These are phyloP conservation scores for Sturmia bella DNA, from an alignment of 2,888 invertebrate genomes.

Conservation along the genomic window DNA sequence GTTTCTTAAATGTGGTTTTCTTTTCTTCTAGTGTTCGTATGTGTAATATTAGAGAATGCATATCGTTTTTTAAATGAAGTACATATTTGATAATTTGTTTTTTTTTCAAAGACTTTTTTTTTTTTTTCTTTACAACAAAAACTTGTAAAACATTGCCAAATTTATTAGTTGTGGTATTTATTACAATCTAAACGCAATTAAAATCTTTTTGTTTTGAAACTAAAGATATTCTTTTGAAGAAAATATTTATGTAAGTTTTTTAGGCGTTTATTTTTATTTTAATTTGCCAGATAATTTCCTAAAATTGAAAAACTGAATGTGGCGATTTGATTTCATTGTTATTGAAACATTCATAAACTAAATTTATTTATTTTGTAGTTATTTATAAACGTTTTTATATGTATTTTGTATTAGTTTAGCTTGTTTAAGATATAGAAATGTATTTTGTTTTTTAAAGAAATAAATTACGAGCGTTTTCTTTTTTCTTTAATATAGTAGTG, in stretches of 20 bases:
- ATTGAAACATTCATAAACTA: neutral
- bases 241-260: too few relatives aligned
- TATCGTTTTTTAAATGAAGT: constrained; percentile 20
- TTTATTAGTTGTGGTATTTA: neutral
- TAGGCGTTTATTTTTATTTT: neutral
- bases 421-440: constrained; percentile 36
- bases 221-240: neutral
- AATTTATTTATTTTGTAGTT: neutral
- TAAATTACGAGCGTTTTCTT: constrained; percentile 60
- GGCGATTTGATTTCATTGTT: constrained; percentile 1
- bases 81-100: constrained; percentile 25
- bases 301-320: neutral
- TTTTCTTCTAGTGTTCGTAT: constrained; percentile 13
- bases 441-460: constrained; percentile 53
- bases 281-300: neutral
- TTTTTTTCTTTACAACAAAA: constrained; percentile 18
- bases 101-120: constrained; percentile 20
- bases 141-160: constrained; percentile 6
- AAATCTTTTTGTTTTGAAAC: neutral
- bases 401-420: constrained; percentile 9
- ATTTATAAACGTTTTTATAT: neutral
- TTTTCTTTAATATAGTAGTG: too few relatives aligned
- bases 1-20: constrained; percentile 11
- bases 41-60: constrained; percentile 19
- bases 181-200: constrained; percentile 9